phyloP scores from a whole-genome alignment of 2,888 invertebrate species.

The Galeruca laticollis region DNA sequence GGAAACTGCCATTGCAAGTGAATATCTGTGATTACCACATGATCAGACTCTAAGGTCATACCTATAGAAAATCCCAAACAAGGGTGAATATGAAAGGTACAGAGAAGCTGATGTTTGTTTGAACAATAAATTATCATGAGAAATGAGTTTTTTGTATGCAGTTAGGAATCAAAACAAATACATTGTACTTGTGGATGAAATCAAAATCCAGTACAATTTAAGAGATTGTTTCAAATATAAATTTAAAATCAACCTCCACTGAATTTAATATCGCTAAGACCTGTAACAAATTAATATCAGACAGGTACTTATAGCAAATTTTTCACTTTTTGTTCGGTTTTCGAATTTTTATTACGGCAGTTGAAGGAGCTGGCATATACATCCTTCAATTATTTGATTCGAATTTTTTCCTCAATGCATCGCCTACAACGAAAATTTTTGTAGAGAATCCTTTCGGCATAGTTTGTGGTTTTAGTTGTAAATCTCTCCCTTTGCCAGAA shows the following conservation, averaged over 20 bases:
- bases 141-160: background rate
- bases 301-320: no score
- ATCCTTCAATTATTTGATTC: no score
- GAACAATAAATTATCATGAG: background rate
- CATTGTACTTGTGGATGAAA: background rate
- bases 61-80: constrained; percentile 36
- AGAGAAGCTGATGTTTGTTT: background rate
- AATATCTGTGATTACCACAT: constrained; percentile 68
- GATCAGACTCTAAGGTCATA: constrained; percentile 65
- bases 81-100: background rate
- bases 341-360: no score
- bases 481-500: background rate
- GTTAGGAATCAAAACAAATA: background rate
- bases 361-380: no score
- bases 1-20: constrained; percentile 67
- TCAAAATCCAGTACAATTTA: background rate
- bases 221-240: background rate
- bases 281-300: no score
- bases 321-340: no score
- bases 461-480: background rate
- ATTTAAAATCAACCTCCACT: background rate
- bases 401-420: no score
- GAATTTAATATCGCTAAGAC: background rate
- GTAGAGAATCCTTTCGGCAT: no score
- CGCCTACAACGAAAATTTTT: no score